Evolutionary conservation across 2,888 invertebrate genomes (phyloP), one percentile per base, ranked within the genome.

Genomic region (Phania funesta): DNA sequence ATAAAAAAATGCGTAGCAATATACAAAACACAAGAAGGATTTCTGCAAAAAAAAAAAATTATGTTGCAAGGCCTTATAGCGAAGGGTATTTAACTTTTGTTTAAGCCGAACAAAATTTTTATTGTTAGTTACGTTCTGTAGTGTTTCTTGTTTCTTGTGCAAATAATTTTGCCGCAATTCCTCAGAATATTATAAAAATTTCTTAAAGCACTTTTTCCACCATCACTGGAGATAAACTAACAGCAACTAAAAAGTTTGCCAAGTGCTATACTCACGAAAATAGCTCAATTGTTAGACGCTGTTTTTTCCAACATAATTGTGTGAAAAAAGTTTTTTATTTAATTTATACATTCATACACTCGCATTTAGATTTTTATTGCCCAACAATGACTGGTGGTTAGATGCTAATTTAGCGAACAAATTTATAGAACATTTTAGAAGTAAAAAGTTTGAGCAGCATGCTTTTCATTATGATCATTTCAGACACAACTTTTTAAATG

Each of bases 201-300:
- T 70, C 64, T 78, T 71, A 20, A 71, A 78, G 65, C 46, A 60
- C 50, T 64, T 20, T n/a, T 20, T 6, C 64, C 26, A 22, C 52
- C 48, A 56, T 32, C 46, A 65, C 56, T 38, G 24, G 58, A 58
- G 56, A 29, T 20, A 24, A 41, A 56, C 44, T 29, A 67, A 58
- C 65, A 48, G 38, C 46, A 48, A 32, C 64, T 48, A 50, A 65
- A n/a, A n/a, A 44, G 44, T 78, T 71, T 22, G 16, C 32, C 48
- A 56, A 78, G 64, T 78, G 78, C 65, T 78, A 71, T 78, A 65
- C 71, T 78, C 64, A 71, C 78, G 71, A 71, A 71, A 78, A 78
- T 78, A 65, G 62, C 71, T 78, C 78, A 65, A 78, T 78, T 78
- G 78, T 71, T 60, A 41, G 41, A 74, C 41, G 78, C 48, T 64